A percentile compares a stretch with the other conserved stretches of the same genome.
phyloP scores from a whole-genome alignment of 2,797 vertebrate genomes.

The Brachymystax lenok region DNA sequence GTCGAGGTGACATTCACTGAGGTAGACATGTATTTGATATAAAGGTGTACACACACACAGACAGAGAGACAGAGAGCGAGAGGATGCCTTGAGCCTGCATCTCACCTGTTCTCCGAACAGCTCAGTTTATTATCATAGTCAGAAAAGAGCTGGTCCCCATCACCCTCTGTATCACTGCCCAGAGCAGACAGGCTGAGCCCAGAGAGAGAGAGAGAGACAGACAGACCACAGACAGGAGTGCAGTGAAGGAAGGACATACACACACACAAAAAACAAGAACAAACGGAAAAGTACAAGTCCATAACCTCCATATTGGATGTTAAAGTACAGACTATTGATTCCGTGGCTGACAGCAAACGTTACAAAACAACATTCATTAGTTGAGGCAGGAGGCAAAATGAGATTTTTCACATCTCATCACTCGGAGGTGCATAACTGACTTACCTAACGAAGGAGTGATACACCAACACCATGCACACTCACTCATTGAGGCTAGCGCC shows the following conservation, averaged over 20 bases:
- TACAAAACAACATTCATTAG: no score
- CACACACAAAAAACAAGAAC: neutral
- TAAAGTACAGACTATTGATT: neutral
- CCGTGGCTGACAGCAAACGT: neutral
- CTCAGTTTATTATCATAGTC: conserved; percentile 38
- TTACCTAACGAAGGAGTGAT: conserved; percentile 29
- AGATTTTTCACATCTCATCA: conserved; percentile 10
- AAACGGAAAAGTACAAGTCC: neutral
- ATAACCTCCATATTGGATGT: neutral
- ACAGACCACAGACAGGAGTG: neutral
- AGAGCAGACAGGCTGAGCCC: conserved; percentile 51
- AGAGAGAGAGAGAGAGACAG: conserved; percentile 27
- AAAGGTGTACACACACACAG: neutral
- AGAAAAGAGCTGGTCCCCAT: conserved; percentile 37
- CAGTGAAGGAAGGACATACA: conserved; percentile 13
- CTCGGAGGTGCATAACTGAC: conserved; percentile 35
- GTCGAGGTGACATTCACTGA: no score
- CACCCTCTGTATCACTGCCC: conserved; percentile 47
- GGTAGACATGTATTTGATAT: neutral
- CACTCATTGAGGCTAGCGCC: conserved; percentile 74
- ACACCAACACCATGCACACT: conserved; percentile 57
- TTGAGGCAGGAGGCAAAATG: conserved; percentile 2
- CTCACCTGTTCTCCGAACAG: conserved; percentile 51
- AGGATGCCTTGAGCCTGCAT: conserved; percentile 21
- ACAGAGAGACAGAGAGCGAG: neutral